Evolutionary conservation across 2,797 vertebrate genomes (phyloP).

Genomic region (Neosalanx taihuensis): DNA sequence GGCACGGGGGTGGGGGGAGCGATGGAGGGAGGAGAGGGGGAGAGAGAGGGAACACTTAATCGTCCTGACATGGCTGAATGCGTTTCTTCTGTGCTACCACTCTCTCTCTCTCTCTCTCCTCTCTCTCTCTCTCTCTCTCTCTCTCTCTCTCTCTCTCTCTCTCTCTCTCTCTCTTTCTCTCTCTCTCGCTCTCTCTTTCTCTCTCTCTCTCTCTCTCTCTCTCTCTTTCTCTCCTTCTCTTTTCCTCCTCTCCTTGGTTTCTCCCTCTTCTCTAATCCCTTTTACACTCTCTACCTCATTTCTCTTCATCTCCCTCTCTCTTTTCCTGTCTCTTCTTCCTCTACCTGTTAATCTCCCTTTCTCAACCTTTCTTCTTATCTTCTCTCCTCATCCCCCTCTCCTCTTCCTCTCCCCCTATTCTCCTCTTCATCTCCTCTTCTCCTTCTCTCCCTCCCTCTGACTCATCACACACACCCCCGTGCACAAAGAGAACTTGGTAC

Average conservation of each 20-base stretch:
- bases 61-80: background rate
- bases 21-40: background rate
- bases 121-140: background rate
- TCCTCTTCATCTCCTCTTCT: background rate
- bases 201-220: background rate
- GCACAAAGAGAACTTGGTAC: constrained; percentile 1
- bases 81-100: background rate
- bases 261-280: background rate
- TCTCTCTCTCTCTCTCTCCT: background rate
- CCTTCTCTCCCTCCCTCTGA: constrained; percentile 34
- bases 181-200: background rate
- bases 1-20: background rate
- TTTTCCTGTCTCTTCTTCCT: too few species aligned
- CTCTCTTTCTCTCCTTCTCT: background rate
- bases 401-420: background rate
- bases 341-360: background rate
- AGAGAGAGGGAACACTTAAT: background rate
- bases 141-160: background rate
- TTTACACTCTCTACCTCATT: background rate
- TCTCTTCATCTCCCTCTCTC: background rate
- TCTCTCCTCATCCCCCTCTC: background rate
- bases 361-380: background rate
- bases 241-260: background rate
- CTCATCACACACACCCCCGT: constrained; percentile 27
- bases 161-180: background rate